phyloP scores from a whole-genome alignment of 2,797 vertebrate genomes.

The Alauda arvensis region DNA sequence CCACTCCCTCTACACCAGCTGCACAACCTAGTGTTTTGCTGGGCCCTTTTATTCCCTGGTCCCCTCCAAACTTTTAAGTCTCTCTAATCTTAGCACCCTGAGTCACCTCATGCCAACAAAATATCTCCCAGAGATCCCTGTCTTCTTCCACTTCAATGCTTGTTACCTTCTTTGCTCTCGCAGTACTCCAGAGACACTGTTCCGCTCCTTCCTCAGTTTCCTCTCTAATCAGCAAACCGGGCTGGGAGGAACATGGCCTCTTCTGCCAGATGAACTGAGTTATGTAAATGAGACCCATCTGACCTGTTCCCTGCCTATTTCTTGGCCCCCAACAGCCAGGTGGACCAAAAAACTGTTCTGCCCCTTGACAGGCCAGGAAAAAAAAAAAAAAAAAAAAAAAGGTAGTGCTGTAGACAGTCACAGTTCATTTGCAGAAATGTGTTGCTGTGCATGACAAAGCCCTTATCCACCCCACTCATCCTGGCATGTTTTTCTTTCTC shows the following conservation, averaged over 20 bases:
- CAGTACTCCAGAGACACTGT: background rate
- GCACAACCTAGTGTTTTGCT: background rate
- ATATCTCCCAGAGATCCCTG: background rate
- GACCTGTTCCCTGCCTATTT: background rate
- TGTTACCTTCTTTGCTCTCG: background rate
- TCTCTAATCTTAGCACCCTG: fast-evolving
- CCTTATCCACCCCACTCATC: background rate
- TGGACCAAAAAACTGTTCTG: background rate
- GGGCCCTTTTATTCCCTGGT: background rate
- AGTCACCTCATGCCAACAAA: background rate
- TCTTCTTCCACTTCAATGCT: background rate
- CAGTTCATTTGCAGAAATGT: background rate
- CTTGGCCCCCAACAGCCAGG: background rate
- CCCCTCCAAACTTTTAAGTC: background rate
- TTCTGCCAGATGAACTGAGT: background rate
- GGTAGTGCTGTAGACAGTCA: background rate
- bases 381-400: background rate
- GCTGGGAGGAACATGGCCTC: background rate
- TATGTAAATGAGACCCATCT: background rate
- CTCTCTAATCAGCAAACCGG: background rate
- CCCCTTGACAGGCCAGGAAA: background rate
- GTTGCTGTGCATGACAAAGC: background rate
- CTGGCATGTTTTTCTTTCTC: background rate
- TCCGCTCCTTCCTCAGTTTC: background rate
- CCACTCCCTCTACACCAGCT: background rate